Evolutionary conservation across 64 coral and sea anemone genomes (phyloP), one percentile per base, ranked within the genome.

Genomic region (Hydrozoanthus tunicans): DNA sequence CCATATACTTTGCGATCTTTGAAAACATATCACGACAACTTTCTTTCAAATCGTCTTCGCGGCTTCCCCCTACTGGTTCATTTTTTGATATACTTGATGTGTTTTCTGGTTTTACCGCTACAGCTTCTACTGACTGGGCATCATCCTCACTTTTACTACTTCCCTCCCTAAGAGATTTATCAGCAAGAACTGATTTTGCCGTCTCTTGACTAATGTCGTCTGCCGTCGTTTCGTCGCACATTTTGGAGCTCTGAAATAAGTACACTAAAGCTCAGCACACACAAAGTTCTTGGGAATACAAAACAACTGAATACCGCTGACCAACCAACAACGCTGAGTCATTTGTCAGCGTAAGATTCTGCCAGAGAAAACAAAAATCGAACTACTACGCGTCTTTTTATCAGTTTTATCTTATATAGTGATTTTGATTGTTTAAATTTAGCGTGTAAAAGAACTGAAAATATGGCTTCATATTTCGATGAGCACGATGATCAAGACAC

Each of bases 21-120:
- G 61, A 79, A 53, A 90, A 90, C 89, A 90, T 90, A 23, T 90
- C 89, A 6, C 89, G 75, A 56, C 89, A 90, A 65, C 75, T 79
- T 23, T 90, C 89, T 63, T 90, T 90, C 58, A 90, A 78, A 6
- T 90, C 89, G 24, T 90, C 89, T 13, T 90, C 89, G 0, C 10
- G 23, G 89, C 59, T 64, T 9, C 27, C 59, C 26, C 14, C 11
- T 79, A 64, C 74, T 54, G 53, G 26, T 53, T 64, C 75, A 5
- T 2, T 56, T 7, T 13, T 20, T 53, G 74, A 15, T 5, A 25
- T 64, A 76, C 14, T 79, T 78, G 6, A 6, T 8, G 73, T 10
- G 59, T 67, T 77, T 3, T 77, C 89, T 78, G 75, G 59, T 8
- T 77, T 64, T 78, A 7, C 58, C 64, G 60, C 10, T 23, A 76